Evolutionary conservation across 2,797 vertebrate species (phyloP).

Genomic region (Galago senegalensis): DNA sequence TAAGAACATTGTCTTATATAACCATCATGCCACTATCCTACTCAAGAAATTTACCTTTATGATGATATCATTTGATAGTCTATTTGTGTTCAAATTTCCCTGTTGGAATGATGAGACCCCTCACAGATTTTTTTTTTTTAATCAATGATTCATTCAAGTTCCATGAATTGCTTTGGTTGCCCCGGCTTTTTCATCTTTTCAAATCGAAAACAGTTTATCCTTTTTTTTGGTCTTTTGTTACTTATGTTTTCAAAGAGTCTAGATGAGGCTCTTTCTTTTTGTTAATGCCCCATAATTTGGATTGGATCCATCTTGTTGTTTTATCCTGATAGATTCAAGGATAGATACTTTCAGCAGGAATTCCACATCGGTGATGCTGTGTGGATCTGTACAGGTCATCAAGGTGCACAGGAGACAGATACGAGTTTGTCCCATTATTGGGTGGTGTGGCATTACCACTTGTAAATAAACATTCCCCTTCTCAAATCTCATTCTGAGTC

Average conservation of each 20-base stretch:
- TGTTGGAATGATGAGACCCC: too few species aligned
- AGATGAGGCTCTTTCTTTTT: too few species aligned
- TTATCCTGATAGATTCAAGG: background rate
- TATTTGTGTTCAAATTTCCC: background rate
- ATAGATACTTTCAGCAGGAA: background rate
- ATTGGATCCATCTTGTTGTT: background rate
- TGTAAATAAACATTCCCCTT: background rate
- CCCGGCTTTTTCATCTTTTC: background rate
- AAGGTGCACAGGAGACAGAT: accelerated
- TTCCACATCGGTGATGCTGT: background rate
- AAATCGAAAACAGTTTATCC: accelerated
- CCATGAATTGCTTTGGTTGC: accelerated
- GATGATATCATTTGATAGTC: background rate
- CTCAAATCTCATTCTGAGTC: background rate
- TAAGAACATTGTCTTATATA: background rate
- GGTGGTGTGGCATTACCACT: accelerated
- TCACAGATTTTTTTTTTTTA: background rate
- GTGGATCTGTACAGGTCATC: accelerated
- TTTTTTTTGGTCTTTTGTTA: background rate
- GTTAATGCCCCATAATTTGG: background rate
- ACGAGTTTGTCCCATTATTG: accelerated
- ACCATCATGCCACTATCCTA: background rate
- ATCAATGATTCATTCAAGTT: too few species aligned
- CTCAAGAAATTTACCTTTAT: background rate
- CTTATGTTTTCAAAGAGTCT: background rate